Conservation (phyloP, 2,113 vertebrate species). For the Argyrosomus japonicus region DNA sequence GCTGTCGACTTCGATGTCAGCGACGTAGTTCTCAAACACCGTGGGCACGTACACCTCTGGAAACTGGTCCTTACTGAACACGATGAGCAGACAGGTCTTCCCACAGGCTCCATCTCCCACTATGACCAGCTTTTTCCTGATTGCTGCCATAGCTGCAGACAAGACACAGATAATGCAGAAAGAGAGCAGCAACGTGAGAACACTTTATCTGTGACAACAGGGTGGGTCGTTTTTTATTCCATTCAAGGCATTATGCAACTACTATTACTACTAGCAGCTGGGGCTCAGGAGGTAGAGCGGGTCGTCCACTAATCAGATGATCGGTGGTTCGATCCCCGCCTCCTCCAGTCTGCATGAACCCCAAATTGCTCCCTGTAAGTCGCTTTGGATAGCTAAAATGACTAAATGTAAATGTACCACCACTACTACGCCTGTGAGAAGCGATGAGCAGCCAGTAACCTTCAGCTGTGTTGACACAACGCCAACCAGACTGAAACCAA, state of each 20-base stretch:
- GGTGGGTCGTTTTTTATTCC: conserved; percentile 1
- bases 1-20: conserved; percentile 97
- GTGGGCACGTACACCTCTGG: conserved; percentile 99
- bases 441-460: conserved; percentile 36
- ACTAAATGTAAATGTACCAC: no score
- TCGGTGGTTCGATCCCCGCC: no score
- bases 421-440: background rate
- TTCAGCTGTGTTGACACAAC: conserved; percentile 62
- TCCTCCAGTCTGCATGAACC: no score
- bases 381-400: no score
- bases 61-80: conserved; percentile 99
- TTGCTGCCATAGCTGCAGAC: conserved; percentile 94
- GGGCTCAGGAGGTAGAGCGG: no score
- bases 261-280: background rate
- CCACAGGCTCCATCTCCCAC: conserved; percentile 99
- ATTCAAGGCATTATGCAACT: conserved; percentile 35
- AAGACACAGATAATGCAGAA: background rate
- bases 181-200: conserved; percentile 2
- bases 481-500: conserved; percentile 45
- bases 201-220: conserved; percentile 12
- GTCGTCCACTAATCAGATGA: no score
- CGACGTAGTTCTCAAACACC: conserved; percentile 98
- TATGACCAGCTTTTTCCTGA: conserved; percentile 99
- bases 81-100: conserved; percentile 98
- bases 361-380: no score